These are phyloP conservation scores for Cistogaster globosa DNA, from an alignment of 2,888 invertebrate species.

Conservation along the genomic window DNA sequence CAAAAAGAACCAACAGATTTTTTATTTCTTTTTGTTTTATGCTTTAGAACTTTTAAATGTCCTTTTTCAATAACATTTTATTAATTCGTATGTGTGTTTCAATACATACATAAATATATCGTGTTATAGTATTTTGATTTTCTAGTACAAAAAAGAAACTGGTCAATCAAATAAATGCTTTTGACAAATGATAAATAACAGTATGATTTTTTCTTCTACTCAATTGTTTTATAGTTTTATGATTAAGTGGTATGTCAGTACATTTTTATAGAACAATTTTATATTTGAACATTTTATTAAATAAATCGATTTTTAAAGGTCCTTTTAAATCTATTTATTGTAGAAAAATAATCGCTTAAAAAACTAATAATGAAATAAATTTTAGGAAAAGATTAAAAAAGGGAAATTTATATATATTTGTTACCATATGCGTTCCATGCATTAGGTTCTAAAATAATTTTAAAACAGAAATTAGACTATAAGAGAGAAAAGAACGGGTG, in stretches of 20 bases:
- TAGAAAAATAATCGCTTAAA: neutral
- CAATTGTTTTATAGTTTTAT: conserved; percentile 63
- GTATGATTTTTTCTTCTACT: conserved; percentile 17
- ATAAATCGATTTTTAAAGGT: conserved; percentile 15
- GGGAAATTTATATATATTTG: no score
- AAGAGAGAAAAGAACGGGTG: no score
- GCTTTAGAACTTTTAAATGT: conserved; percentile 51
- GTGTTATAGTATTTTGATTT: conserved; percentile 63
- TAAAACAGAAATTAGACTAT: no score
- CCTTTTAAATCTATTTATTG: neutral
- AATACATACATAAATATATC: no score
- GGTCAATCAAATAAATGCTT: conserved; percentile 70
- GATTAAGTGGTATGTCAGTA: conserved; percentile 65
- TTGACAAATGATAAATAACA: conserved; percentile 70
- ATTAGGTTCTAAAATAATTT: no score
- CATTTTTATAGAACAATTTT: conserved; percentile 49
- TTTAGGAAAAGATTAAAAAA: no score
- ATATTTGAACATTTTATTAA: neutral
- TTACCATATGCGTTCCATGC: no score
- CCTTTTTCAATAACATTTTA: neutral
- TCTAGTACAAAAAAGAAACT: conserved; percentile 30
- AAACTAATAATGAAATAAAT: neutral
- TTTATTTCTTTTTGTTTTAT: conserved; percentile 35
- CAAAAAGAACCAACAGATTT: conserved; percentile 1
- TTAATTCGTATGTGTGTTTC: neutral